Conservation (phyloP, 1,140 invertebrate genomes). For the Apis laboriosa region DNA sequence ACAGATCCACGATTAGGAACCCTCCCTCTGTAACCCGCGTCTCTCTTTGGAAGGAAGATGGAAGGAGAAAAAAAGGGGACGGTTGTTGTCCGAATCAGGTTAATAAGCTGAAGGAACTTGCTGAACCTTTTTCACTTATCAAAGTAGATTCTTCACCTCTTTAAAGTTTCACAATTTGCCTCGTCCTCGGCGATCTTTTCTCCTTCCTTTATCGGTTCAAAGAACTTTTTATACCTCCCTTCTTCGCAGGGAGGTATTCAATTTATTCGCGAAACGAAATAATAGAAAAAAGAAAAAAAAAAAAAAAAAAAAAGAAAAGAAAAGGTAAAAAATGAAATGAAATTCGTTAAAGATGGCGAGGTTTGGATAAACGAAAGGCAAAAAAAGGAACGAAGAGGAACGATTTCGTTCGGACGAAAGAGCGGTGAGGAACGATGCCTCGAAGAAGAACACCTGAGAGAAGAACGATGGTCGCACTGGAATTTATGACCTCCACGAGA, state of each 20-base stretch:
- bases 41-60: not conserved
- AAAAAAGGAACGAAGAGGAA: not conserved
- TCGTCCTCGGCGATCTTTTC: not conserved
- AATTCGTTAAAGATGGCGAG: not conserved
- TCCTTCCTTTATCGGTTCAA: not conserved
- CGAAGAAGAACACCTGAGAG: not conserved
- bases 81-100: not conserved
- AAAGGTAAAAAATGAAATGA: not conserved
- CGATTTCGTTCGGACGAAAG: not conserved
- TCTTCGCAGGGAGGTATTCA: not conserved
- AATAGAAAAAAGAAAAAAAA: too few species aligned
- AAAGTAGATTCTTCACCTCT: not conserved
- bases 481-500: conserved; percentile 48
- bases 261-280: not conserved
- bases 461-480: not conserved
- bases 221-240: not conserved
- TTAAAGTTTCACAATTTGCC: not conserved
- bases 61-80: not conserved
- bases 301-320: too few species aligned
- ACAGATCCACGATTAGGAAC: too few species aligned
- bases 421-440: not conserved
- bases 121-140: not conserved
- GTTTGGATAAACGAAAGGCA: too few species aligned
- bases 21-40: too few species aligned
- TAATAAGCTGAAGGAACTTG: not conserved